Conservation (phyloP, 2,888 invertebrate genomes). For the Macaria notata region DNA sequence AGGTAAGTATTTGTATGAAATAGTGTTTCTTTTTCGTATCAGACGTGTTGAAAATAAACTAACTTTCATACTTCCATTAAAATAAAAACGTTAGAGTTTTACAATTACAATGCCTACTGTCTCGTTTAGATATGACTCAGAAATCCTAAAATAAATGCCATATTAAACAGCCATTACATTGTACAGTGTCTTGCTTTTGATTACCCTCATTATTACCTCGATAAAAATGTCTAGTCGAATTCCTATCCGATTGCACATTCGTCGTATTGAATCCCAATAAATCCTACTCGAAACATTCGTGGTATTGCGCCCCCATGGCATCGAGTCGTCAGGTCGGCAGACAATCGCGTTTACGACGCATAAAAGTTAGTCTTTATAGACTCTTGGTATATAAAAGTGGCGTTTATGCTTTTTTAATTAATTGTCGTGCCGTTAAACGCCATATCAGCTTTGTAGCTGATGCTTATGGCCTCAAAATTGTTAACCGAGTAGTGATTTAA, state of each 20-base stretch:
- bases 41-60: too few species aligned
- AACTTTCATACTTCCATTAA: too few species aligned
- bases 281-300: slow-evolving; percentile 42
- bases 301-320: slow-evolving; percentile 50
- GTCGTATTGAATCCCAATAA: slow-evolving; percentile 49
- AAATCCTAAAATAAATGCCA: neutral
- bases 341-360: slow-evolving; percentile 82
- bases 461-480: slow-evolving; percentile 72
- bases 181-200: slow-evolving; percentile 7
- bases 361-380: slow-evolving; percentile 83
- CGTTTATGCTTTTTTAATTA: slow-evolving; percentile 81
- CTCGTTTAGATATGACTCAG: too few species aligned
- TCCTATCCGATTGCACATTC: slow-evolving; percentile 36
- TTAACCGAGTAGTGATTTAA: slow-evolving; percentile 75
- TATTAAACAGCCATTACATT: neutral
- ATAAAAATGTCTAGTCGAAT: slow-evolving; percentile 16
- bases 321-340: slow-evolving; percentile 69
- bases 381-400: slow-evolving; percentile 78
- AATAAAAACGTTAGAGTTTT: too few species aligned
- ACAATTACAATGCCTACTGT: too few species aligned
- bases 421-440: slow-evolving; percentile 77
- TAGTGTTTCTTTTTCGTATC: too few species aligned
- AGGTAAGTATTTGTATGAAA: neutral
- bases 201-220: slow-evolving; percentile 10
- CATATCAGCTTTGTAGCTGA: slow-evolving; percentile 75